These are phyloP conservation scores for Saturnia japonica DNA, from an alignment of 2,888 invertebrate genomes.

Conservation along the genomic window DNA sequence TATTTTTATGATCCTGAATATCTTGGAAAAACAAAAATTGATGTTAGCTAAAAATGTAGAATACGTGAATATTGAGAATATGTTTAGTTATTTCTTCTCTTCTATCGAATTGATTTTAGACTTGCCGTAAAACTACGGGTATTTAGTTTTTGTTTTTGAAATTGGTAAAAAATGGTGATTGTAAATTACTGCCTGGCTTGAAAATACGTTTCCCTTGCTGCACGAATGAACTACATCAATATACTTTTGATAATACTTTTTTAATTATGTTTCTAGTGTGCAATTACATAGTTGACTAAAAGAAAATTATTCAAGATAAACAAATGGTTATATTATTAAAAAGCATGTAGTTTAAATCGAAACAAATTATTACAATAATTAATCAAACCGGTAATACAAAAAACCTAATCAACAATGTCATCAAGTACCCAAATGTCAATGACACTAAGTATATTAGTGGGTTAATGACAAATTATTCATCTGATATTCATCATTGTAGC, in stretches of 20 bases:
- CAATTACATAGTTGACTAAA: too few relatives aligned
- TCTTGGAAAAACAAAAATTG: background rate
- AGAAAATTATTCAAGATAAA: background rate
- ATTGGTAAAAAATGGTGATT: background rate
- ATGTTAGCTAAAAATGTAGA: background rate
- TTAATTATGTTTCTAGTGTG: too few relatives aligned
- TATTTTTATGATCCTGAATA: background rate
- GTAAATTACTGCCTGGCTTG: background rate
- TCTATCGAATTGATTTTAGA: background rate
- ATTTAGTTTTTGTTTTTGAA: background rate
- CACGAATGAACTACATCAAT: background rate
- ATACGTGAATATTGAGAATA: background rate
- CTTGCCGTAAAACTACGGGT: background rate
- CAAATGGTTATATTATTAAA: background rate
- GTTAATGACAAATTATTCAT: conserved; percentile 48
- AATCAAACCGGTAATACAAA: background rate
- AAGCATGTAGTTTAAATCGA: background rate
- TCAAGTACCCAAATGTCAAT: conserved; percentile 31
- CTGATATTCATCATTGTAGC: background rate
- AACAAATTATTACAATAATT: background rate
- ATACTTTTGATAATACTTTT: too few relatives aligned
- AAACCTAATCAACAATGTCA: conserved; percentile 33
- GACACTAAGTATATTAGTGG: conserved; percentile 38
- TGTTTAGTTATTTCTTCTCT: background rate
- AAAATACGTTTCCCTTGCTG: background rate